These are phyloP conservation scores for Acipenser oxyrinchus DNA, from an alignment of 2,797 vertebrate genomes.

Conservation along the genomic window DNA sequence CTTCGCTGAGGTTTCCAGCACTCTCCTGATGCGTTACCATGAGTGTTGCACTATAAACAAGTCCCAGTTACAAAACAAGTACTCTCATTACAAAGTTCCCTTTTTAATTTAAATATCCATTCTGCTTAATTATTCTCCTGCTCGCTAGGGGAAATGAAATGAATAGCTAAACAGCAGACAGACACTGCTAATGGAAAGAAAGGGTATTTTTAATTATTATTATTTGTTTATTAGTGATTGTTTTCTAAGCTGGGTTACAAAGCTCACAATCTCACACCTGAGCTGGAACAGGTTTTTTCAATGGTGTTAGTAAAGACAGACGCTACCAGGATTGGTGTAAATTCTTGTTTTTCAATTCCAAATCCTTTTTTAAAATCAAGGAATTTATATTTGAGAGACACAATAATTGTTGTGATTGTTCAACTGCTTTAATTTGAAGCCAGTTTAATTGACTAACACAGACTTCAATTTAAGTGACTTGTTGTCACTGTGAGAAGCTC, in stretches of 20 bases:
- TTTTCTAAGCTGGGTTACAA: neutral
- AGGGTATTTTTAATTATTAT: neutral
- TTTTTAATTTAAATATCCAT: conserved; percentile 15
- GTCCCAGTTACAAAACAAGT: conserved; percentile 17
- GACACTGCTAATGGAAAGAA: neutral
- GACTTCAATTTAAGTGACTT: no score
- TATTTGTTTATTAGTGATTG: neutral
- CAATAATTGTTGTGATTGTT: no score
- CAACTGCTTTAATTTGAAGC: no score
- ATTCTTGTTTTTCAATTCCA: no score
- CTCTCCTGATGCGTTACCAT: conserved; percentile 29
- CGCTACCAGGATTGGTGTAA: no score
- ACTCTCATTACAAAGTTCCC: conserved; percentile 10
- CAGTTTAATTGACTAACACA: no score
- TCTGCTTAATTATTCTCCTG: conserved; percentile 15
- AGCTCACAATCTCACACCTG: neutral
- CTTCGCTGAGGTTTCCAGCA: conserved; percentile 19
- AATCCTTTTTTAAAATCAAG: no score
- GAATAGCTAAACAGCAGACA: neutral
- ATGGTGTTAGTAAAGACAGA: neutral
- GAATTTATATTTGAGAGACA: no score
- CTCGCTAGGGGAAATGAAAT: neutral
- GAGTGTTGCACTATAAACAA: conserved; percentile 24
- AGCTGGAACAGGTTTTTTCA: neutral
- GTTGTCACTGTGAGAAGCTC: no score